These are phyloP conservation scores for Emys orbicularis DNA, from an alignment of 2,797 vertebrate genomes.

Conservation along the genomic window DNA sequence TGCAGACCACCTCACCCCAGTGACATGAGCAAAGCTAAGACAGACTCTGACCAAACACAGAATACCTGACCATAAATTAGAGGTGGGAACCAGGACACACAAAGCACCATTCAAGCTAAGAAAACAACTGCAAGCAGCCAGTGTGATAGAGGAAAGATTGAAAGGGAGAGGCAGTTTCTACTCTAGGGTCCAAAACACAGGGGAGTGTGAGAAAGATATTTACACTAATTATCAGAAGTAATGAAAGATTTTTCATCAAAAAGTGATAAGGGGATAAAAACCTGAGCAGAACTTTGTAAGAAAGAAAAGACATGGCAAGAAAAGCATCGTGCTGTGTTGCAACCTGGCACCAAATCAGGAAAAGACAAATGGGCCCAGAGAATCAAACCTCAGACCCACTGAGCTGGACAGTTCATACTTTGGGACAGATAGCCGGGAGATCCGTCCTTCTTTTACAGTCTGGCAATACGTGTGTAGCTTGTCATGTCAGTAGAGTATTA, in stretches of 20 bases:
- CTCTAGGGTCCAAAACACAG: neutral
- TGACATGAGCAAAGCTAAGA: accelerated
- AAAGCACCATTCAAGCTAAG: neutral
- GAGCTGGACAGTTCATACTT: neutral
- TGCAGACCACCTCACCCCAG: neutral
- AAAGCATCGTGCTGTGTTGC: neutral
- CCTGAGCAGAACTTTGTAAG: neutral
- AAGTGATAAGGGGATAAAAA: neutral
- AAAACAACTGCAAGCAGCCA: neutral
- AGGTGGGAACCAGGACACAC: neutral
- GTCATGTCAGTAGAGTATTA: neutral
- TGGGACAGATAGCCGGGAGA: neutral
- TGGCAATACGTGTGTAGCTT: neutral
- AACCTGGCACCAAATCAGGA: neutral
- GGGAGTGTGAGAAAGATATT: accelerated
- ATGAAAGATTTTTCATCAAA: neutral
- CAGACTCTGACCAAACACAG: neutral
- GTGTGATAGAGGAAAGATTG: neutral
- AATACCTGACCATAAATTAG: accelerated
- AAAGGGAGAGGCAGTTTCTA: neutral
- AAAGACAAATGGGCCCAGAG: neutral
- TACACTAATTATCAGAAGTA: neutral
- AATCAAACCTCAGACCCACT: neutral
- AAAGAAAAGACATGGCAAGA: neutral
- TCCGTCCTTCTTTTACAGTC: neutral